A percentile compares a stretch with the other conserved stretches of the same genome.
phyloP scores from a whole-genome alignment of 2,113 vertebrate species.

The Thunnus maccoyii region DNA sequence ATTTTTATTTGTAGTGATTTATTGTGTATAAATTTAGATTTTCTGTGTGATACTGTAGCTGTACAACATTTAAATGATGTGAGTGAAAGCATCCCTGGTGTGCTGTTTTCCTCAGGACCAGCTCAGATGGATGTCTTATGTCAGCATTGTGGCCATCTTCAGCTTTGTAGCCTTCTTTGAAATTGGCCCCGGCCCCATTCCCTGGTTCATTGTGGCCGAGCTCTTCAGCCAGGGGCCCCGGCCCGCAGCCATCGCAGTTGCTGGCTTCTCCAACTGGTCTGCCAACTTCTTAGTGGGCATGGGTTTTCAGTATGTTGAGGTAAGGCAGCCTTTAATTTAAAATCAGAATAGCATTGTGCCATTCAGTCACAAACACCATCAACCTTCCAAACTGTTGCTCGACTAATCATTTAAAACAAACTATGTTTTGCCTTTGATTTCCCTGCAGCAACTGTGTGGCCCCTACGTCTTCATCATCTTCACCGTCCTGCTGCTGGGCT shows the following conservation, averaged over 20 bases:
- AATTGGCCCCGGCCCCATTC: constrained; percentile 94
- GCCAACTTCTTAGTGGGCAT: constrained; percentile 96
- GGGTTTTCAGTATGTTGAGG: constrained; percentile 93
- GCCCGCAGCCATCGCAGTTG: constrained; percentile 90
- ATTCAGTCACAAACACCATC: neutral
- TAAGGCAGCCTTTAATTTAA: constrained; percentile 64
- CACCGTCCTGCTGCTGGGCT: constrained; percentile 89
- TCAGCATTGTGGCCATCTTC: constrained; percentile 93
- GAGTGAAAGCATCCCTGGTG: neutral
- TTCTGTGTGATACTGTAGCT: too few species aligned
- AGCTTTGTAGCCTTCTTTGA: constrained; percentile 96
- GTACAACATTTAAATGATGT: too few species aligned
- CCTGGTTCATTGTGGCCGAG: constrained; percentile 95
- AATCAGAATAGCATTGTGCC: neutral
- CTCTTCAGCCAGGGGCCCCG: constrained; percentile 96
- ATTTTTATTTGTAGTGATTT: too few species aligned
- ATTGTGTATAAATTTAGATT: too few species aligned
- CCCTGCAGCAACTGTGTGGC: constrained; percentile 89
- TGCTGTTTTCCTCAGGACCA: constrained; percentile 81
- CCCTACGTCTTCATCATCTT: constrained; percentile 97
- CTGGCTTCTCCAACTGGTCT: constrained; percentile 94
- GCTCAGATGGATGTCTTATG: constrained; percentile 91
- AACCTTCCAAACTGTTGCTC: neutral
- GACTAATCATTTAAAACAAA: neutral
- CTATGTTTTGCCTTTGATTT: constrained; percentile 3